Percentiles rank a stretch among this genome's conserved stretches.
Evolutionary conservation across 2,797 vertebrate genomes (phyloP).

Genomic region (Acanthurus leucopareius): DNA sequence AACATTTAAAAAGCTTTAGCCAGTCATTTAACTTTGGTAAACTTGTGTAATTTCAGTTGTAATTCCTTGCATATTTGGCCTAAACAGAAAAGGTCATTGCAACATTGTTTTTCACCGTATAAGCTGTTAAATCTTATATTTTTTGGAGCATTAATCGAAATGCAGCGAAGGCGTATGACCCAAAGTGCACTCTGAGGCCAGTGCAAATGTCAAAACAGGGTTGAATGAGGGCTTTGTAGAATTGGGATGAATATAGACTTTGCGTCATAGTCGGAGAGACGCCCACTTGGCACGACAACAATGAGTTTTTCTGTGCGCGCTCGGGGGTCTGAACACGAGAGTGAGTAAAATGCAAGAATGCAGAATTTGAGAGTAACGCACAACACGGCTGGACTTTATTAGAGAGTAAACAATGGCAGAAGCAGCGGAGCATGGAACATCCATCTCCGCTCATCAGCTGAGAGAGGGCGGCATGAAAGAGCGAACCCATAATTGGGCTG

Average conservation of each 20-base stretch:
- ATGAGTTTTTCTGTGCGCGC: constrained; percentile 71
- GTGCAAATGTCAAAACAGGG: constrained; percentile 58
- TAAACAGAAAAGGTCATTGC: neutral
- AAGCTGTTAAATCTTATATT: constrained; percentile 8
- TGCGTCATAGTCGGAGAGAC: constrained; percentile 50
- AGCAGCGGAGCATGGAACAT: constrained; percentile 58
- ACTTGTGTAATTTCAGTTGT: neutral
- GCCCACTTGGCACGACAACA: constrained; percentile 80
- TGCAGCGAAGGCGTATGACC: constrained; percentile 10
- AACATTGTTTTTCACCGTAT: neutral
- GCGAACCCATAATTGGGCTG: constrained; percentile 66
- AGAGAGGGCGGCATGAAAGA: constrained; percentile 59
- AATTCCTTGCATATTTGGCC: neutral
- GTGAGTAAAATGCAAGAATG: constrained; percentile 64
- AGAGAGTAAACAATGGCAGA: constrained; percentile 66
- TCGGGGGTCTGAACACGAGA: constrained; percentile 55
- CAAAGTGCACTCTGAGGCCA: constrained; percentile 58
- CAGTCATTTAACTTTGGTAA: neutral
- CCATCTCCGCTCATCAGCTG: constrained; percentile 61
- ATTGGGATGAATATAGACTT: constrained; percentile 71
- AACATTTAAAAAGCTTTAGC: constrained; percentile 16
- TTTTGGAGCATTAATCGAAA: neutral
- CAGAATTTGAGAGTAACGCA: constrained; percentile 49
- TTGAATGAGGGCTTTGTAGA: constrained; percentile 78
- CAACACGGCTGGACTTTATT: constrained; percentile 35